Base-by-base conservation (phyloP, 2,888 invertebrate species). In the Bibio marci region DNA sequence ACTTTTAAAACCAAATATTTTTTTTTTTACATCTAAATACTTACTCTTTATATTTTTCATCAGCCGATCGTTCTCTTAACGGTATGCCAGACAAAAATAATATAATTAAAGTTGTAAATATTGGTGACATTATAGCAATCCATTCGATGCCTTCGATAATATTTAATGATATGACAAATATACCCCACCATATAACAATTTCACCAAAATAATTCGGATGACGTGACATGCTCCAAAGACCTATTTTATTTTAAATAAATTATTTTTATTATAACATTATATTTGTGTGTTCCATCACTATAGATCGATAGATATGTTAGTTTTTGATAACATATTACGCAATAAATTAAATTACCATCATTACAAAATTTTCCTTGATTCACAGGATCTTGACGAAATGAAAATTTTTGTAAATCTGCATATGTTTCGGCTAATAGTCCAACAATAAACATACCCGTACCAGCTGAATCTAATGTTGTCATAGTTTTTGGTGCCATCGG, bases 181-280 rank as follows among this genome's bases (percentile, higher is more conserved):
- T 79, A 4, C 92, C 90, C 82, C 90, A 85, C 91, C 92, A 90
- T 13, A 92, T 69, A 1, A 87, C 71, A 11, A 91, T 85, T 64
- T 92, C 92, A 0, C 92, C 92, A 56, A 92, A 91, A 57, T 91
- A 92, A 58, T 92, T 92, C 0, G 92, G 92, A 63, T 92, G 91
- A 43, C 92, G 69, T 0, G 90, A 90, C 32, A 87, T 59, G 30
- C 80, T 72, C 91, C 91, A 92, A 10, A 87, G 62, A 3, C 86
- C 78, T 71, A n/a, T n/a, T n/a, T n/a, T n/a, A n/a, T n/a, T n/a
- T n/a, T 18, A 25, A 35, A 19, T 3, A 22, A 19, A 17, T n/a
- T n/a, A n/a, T n/a, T 18, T 33, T 18, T 18, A 33, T 33, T 6
- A 22, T 22, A 22, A 22, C 28, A 12, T 28, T 10, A 28, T 12